These are phyloP conservation scores for Beris chalybata DNA, from an alignment of 2,888 invertebrate species.

Conservation along the genomic window DNA sequence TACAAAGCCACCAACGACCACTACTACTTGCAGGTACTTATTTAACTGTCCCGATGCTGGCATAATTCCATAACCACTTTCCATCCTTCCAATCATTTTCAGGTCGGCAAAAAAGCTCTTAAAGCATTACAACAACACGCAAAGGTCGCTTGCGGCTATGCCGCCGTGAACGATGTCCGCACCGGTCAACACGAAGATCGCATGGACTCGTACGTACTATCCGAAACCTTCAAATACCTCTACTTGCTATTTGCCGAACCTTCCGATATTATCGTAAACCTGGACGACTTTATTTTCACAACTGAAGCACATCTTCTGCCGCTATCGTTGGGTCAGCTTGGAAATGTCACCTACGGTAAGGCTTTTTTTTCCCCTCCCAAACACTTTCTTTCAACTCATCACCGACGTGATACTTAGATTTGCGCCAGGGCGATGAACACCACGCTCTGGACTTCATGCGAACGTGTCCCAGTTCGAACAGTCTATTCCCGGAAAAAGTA, in stretches of 20 bases:
- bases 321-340: conserved; percentile 71
- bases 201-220: conserved; percentile 97
- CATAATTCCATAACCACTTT: background rate
- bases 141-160: conserved; percentile 94
- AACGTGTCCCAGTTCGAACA: conserved; percentile 83
- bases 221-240: conserved; percentile 97
- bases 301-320: conserved; percentile 97
- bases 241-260: conserved; percentile 91
- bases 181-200: conserved; percentile 90
- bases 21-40: conserved; percentile 79
- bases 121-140: conserved; percentile 88
- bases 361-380: conserved; percentile 36
- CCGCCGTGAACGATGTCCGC: conserved; percentile 94
- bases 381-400: conserved; percentile 18
- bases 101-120: conserved; percentile 81
- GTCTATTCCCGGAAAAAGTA: conserved; percentile 80
- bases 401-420: conserved; percentile 48
- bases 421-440: conserved; percentile 60
- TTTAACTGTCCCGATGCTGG: no score
- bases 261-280: conserved; percentile 75
- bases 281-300: conserved; percentile 87
- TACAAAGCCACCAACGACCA: conserved; percentile 95
- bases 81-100: background rate
- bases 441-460: conserved; percentile 60
- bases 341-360: conserved; percentile 59